Percentiles rank a stretch among this genome's conserved stretches.
phyloP scores from a whole-genome alignment of 1,140 invertebrate genomes.

The Parasteatoda tepidariorum region DNA sequence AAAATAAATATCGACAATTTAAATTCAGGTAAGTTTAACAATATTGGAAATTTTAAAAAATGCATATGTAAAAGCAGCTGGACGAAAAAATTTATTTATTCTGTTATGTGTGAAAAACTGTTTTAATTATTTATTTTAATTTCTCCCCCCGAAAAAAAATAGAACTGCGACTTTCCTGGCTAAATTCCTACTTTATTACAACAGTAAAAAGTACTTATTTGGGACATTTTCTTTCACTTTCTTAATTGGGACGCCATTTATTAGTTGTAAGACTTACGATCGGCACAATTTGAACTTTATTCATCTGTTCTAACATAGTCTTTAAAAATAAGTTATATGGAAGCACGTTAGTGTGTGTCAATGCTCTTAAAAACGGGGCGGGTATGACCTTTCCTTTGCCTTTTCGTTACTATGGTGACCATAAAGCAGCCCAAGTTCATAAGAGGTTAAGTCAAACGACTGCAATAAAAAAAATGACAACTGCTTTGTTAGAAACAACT shows the following conservation, averaged over 20 bases:
- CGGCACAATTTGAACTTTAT: not conserved
- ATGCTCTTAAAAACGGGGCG: conserved; percentile 1
- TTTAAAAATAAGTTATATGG: not conserved
- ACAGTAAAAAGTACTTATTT: not conserved
- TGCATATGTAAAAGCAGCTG: too few relatives aligned
- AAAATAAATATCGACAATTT: too few relatives aligned
- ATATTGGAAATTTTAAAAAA: too few relatives aligned
- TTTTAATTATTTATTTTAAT: too few relatives aligned
- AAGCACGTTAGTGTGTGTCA: conserved; percentile 7
- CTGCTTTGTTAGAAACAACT: not conserved
- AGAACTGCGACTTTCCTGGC: not conserved
- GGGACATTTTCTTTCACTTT: not conserved
- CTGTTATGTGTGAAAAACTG: too few relatives aligned
- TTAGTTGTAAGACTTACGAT: not conserved
- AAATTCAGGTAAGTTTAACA: too few relatives aligned
- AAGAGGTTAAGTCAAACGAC: conserved; percentile 4
- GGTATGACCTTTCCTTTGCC: conserved; percentile 15
- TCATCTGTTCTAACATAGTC: not conserved
- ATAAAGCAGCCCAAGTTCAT: conserved; percentile 3
- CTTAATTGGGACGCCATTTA: not conserved
- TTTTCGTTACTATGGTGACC: conserved; percentile 22
- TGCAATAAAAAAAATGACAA: conserved; percentile 4
- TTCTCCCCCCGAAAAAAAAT: too few relatives aligned
- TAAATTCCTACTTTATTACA: not conserved
- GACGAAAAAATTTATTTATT: too few relatives aligned